Percentiles rank a stretch among this genome's conserved stretches.
Evolutionary conservation across 2,888 invertebrate species (phyloP).

Genomic region (Alviniconcha strummeri): DNA sequence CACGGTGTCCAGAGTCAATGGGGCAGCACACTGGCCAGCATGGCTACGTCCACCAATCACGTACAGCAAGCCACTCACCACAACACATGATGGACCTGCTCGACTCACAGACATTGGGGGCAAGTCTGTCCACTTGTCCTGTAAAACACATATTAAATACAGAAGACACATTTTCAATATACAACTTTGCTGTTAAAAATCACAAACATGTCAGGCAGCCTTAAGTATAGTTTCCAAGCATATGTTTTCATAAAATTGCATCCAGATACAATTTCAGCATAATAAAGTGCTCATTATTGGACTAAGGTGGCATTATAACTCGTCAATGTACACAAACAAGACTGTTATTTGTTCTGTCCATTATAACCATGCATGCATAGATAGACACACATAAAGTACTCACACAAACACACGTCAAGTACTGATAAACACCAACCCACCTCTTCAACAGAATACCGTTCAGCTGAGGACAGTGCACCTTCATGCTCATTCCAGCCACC

Average conservation of each 20-base stretch:
- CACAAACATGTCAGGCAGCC: too few relatives aligned
- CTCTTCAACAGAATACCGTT: slow-evolving; percentile 87
- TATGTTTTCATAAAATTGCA: too few relatives aligned
- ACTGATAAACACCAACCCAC: slow-evolving; percentile 73
- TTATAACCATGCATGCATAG: too few relatives aligned
- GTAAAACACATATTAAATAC: slow-evolving; percentile 25
- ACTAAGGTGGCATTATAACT: too few relatives aligned
- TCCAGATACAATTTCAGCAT: too few relatives aligned
- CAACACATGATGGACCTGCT: slow-evolving; percentile 90
- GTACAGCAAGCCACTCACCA: slow-evolving; percentile 88
- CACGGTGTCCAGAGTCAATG: slow-evolving; percentile 82
- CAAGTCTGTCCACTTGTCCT: slow-evolving; percentile 81
- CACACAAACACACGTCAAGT: background rate
- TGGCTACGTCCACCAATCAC: slow-evolving; percentile 91
- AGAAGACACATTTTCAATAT: too few relatives aligned
- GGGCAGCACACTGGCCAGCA: slow-evolving; percentile 53
- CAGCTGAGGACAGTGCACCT: slow-evolving; percentile 86
- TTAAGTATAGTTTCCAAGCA: too few relatives aligned
- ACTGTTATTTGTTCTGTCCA: too few relatives aligned
- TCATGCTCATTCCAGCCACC: slow-evolving; percentile 90
- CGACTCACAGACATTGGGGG: slow-evolving; percentile 86
- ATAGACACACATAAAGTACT: background rate
- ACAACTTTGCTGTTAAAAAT: too few relatives aligned
- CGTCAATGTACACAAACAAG: too few relatives aligned
- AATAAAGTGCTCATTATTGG: too few relatives aligned